Evolutionary conservation across 2,888 invertebrate genomes (phyloP), one percentile per base, ranked within the genome.

Genomic region (Nomada ruficornis): DNA sequence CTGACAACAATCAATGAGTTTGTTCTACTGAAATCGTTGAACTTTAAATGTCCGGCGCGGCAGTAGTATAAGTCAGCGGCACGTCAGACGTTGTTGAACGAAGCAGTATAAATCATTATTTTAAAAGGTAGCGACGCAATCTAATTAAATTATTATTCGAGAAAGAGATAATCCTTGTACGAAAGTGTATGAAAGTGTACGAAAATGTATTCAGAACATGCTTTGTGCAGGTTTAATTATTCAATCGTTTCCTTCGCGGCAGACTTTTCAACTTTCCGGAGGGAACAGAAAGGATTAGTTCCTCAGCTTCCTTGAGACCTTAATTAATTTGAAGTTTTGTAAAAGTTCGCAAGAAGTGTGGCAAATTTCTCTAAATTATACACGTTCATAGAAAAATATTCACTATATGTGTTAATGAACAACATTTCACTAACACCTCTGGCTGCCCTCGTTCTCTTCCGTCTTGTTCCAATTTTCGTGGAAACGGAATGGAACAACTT

Each of bases 401-500:
- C 42, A 9, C 23, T 15, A 23, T 44, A 65, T 29, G 23, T 23
- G 23, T 52, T 59, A 15, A 20, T 11, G 15, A 47, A 47, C 47
- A 67, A 54, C 47, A 13, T 59, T 57, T 57, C 9, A 1, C 13
- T 63, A 72, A 26, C n/a, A 47, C 47, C 47, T 15, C 47, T 10
- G 15, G 18, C 29, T 36, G 23, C 7, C 36, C 42, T 36, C 57
- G 13, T 50, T 20, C 50, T 18, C 52, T 18, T 62, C 20, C 44
- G 4, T 20, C 36, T 20, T 20, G 18, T 20, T 42, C 54, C 42
- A 63, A 42, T 57, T 64, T 71, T 20, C 64, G 44, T 65, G 50
- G 47, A 57, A 78, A 75, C 44, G 18, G 47, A 57, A 60, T 9
- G 9, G 29, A 52, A 36, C 9, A 64, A 60, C 42, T 65, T 65